These are phyloP conservation scores for Limnephilus marmoratus DNA, from an alignment of 2,888 invertebrate species.

Conservation along the genomic window DNA sequence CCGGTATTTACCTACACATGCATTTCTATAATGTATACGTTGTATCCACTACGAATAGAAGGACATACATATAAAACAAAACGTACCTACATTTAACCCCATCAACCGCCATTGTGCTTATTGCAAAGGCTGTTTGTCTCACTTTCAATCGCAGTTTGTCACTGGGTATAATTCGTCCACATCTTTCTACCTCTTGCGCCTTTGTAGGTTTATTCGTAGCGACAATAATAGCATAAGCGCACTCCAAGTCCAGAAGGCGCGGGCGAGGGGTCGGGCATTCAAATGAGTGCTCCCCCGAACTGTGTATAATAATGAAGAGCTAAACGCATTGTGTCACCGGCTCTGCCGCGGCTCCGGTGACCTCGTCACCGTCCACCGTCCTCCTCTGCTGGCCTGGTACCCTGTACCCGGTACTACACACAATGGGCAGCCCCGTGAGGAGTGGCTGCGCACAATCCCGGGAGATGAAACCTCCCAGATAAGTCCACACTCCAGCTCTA, in stretches of 20 bases:
- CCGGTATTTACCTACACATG: neutral
- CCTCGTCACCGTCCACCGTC: conserved; percentile 17
- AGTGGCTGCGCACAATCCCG: conserved; percentile 33
- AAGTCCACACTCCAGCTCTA: conserved; percentile 60
- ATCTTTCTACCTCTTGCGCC: conserved; percentile 14
- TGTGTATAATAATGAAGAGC: conserved; percentile 63
- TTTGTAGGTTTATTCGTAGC: conserved; percentile 17
- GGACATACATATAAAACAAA: neutral
- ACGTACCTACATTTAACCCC: neutral
- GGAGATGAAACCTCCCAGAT: conserved; percentile 60
- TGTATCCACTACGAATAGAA: neutral
- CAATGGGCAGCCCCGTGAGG: conserved; percentile 47
- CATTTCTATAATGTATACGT: neutral
- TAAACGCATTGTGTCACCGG: conserved; percentile 56
- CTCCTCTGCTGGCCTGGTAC: neutral
- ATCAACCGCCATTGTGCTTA: neutral
- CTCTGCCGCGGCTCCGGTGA: conserved; percentile 29
- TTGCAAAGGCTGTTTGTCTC: neutral
- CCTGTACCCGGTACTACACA: conserved; percentile 14
- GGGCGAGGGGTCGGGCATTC: conserved; percentile 43
- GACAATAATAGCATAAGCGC: neutral
- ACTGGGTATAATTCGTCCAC: conserved; percentile 25
- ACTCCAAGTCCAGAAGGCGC: conserved; percentile 35
- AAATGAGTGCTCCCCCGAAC: conserved; percentile 57
- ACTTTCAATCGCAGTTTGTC: neutral